Evolutionary conservation across 1,140 invertebrate species (phyloP), one percentile per base, ranked within the genome.

Genomic region (Littorina saxatilis): DNA sequence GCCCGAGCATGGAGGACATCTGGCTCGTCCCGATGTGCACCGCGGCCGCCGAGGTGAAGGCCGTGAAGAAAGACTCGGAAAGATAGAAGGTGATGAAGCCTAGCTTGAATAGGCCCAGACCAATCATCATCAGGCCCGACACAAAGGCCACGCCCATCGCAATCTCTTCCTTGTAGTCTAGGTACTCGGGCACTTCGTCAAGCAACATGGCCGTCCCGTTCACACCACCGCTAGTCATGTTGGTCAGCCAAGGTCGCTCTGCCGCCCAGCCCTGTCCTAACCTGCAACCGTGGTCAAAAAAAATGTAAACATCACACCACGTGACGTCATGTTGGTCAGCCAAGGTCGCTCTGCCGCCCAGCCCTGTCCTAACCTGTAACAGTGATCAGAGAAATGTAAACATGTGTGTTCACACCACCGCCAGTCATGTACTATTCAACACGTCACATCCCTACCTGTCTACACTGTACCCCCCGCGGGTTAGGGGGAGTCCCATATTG

Each of bases 11-110:
- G 91, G 97, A 96, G 90, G 97, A 97, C 1, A 98, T 92, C 93
- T 99, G 98, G 5, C 97, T 98, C 0, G 95, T 95, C n/a, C 98
- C 92, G 20, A 99, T 97, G 87, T 98, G 96, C 78, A 98, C 93
- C 0, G 97, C 96, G 4, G 97, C 96, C 0, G 96, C 97, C 0
- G 97, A 98, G 1, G 97, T 98, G 90, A 98, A 98, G 0, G 97
- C 97, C 84, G 95, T 97, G 0, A 99, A 96, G 82, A 99, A 94
- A 0, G 96, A 96, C 88, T 98, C 97, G 0, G 96, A 97, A 15
- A 99, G 93, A 50, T 98, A 94, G 0, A 96, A 95, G 20, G 96
- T 96, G 80, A 98, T 94, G 39, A 96, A 95, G 5, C 98, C 98
- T 76, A 99, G 92, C 37, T 96, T 94, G 23, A 98, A 93, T 63